Percentiles rank a stretch among this genome's conserved stretches.
phyloP scores from a whole-genome alignment of 2,797 vertebrate genomes.

The Anguilla anguilla region DNA sequence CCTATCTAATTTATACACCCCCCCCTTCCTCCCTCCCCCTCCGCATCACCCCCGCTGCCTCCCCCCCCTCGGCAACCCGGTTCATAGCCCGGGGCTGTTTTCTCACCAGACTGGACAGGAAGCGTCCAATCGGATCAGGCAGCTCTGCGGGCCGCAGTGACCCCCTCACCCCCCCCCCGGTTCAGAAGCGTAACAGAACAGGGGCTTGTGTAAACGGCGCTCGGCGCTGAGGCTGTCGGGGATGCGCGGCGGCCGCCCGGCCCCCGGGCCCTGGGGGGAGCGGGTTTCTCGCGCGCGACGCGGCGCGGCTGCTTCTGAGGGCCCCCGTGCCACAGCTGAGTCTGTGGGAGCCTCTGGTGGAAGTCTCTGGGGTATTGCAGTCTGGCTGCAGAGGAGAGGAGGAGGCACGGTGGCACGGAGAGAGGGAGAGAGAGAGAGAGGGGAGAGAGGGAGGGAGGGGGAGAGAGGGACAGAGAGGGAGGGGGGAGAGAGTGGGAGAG shows the following conservation, averaged over 20 bases:
- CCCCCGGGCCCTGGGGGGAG: neutral
- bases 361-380: slow-evolving; percentile 72
- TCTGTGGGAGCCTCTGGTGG: slow-evolving; percentile 78
- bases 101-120: slow-evolving; percentile 56
- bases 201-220: neutral
- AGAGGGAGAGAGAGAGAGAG: neutral
- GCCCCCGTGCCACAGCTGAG: slow-evolving; percentile 63
- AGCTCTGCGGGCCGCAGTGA: slow-evolving; percentile 40
- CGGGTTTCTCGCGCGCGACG: slow-evolving; percentile 24
- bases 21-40: neutral
- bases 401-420: neutral
- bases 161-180: slow-evolving; percentile 26
- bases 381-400: neutral
- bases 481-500: no score
- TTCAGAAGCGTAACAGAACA: slow-evolving; percentile 57
- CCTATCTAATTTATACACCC: slow-evolving; percentile 33
- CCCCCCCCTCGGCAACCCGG: slow-evolving; percentile 16
- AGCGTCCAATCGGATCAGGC: slow-evolving; percentile 44
- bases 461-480: neutral
- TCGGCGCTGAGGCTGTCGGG: neutral
- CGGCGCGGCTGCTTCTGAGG: slow-evolving; percentile 11
- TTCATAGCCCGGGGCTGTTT: slow-evolving; percentile 45
- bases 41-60: neutral
- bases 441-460: neutral
- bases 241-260: neutral